Conservation (phyloP, 2,888 invertebrate species). For the Stenchaetothrips biformis region DNA sequence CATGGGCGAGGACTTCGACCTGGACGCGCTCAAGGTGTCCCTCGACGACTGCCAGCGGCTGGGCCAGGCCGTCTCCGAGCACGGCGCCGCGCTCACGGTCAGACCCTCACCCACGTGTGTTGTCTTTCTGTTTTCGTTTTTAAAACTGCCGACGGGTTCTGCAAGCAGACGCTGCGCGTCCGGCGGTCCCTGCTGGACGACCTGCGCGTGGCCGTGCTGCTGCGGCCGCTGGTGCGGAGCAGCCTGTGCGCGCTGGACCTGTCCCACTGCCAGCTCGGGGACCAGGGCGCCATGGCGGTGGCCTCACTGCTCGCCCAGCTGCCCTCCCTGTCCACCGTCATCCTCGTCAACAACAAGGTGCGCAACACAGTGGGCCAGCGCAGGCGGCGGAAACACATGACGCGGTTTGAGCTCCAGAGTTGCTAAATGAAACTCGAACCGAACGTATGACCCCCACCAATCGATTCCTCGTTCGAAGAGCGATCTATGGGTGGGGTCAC, state of each 20-base stretch:
- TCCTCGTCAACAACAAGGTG: slow-evolving; percentile 7
- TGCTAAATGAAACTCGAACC: too few relatives aligned
- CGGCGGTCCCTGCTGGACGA: not conserved
- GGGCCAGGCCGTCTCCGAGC: slow-evolving; percentile 1
- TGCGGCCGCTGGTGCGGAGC: not conserved
- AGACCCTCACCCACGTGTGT: not conserved
- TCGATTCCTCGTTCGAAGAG: too few relatives aligned
- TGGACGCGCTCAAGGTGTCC: not conserved
- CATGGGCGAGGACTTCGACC: not conserved
- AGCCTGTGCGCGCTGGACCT: not conserved
- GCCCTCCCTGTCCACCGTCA: not conserved
- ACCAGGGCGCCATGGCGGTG: slow-evolving; percentile 16
- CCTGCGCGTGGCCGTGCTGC: not conserved
- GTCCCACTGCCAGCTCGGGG: not conserved
- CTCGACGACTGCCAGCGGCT: not conserved
- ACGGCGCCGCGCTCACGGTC: not conserved
- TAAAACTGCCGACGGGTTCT: too few relatives aligned
- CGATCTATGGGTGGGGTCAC: too few relatives aligned
- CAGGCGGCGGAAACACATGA: too few relatives aligned
- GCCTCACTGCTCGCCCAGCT: not conserved
- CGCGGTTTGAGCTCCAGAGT: too few relatives aligned
- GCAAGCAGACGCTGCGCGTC: not conserved
- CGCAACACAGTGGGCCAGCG: not conserved
- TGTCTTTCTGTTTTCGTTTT: too few relatives aligned
- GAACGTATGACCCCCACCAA: too few relatives aligned